Evolutionary conservation across 2,113 vertebrate species (phyloP).

Genomic region (Recurvirostra avosetta): DNA sequence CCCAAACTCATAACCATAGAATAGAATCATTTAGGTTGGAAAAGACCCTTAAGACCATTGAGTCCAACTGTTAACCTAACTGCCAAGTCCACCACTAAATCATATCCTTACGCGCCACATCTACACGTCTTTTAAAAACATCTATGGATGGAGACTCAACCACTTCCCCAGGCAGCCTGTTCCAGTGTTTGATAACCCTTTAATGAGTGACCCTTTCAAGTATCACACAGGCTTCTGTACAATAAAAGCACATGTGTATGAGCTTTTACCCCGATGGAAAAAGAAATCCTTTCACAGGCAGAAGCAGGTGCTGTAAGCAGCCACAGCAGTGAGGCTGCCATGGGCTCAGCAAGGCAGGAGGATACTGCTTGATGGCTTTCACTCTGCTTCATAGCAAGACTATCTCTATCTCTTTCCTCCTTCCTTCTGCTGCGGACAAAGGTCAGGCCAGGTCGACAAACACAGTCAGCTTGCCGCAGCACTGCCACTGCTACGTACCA

Average conservation of each 20-base stretch:
- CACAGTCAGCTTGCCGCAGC: neutral
- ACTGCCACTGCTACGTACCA: accelerated
- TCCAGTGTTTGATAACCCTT: neutral
- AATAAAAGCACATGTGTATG: accelerated
- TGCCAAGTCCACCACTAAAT: neutral
- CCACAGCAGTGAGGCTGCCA: neutral
- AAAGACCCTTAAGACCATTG: neutral
- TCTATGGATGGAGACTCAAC: neutral
- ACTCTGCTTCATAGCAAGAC: neutral
- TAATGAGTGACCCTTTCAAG: neutral
- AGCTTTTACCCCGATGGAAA: neutral
- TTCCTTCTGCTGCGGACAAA: neutral
- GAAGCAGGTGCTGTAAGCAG: neutral
- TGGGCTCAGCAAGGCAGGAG: accelerated
- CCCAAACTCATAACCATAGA: neutral
- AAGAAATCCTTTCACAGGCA: neutral
- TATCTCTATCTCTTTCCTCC: neutral
- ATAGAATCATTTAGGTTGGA: neutral
- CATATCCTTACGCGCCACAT: accelerated
- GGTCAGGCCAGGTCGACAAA: neutral
- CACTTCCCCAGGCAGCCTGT: neutral
- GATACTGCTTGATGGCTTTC: neutral
- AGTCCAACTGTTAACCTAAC: neutral
- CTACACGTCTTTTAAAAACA: neutral
- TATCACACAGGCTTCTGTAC: neutral